These are phyloP conservation scores for Polymixis lichenea DNA, from an alignment of 2,888 invertebrate species.

Conservation along the genomic window DNA sequence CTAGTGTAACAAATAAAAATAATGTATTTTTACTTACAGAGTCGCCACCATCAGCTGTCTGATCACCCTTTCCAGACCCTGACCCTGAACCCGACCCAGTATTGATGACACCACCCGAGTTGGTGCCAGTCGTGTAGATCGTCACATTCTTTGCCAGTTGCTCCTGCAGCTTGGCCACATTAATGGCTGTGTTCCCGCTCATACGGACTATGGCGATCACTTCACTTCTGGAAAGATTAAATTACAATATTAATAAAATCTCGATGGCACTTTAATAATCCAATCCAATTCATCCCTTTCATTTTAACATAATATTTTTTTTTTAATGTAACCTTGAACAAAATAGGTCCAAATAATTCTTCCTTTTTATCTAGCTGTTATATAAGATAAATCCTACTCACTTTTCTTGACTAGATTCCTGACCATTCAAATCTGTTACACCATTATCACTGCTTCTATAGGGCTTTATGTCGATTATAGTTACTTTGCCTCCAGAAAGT, in stretches of 20 bases:
- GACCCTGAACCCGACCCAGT: slow-evolving; percentile 58
- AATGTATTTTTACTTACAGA: slow-evolving; percentile 75
- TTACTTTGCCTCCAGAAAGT: slow-evolving; percentile 95
- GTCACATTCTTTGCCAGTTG: slow-evolving; percentile 89
- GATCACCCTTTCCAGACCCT: slow-evolving; percentile 70
- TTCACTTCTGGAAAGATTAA: slow-evolving; percentile 91
- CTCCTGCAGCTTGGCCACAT: slow-evolving; percentile 93
- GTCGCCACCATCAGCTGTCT: slow-evolving; percentile 77
- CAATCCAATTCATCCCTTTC: no score
- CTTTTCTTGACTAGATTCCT: slow-evolving; percentile 90
- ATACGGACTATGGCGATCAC: slow-evolving; percentile 93
- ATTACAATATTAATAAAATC: background rate
- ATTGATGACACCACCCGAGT: slow-evolving; percentile 68
- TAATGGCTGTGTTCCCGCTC: slow-evolving; percentile 92
- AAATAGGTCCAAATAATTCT: background rate
- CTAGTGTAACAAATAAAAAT: no score
- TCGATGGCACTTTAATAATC: background rate
- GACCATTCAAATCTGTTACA: slow-evolving; percentile 88
- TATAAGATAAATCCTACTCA: slow-evolving; percentile 68
- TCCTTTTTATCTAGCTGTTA: background rate
- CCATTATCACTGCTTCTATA: slow-evolving; percentile 89
- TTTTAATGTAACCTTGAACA: background rate
- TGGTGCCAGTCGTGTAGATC: slow-evolving; percentile 81
- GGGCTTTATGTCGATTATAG: slow-evolving; percentile 93
- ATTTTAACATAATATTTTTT: no score